Evolutionary conservation across 2,113 vertebrate genomes (phyloP), one percentile per base, ranked within the genome.

Genomic region (Calyptomena viridis): DNA sequence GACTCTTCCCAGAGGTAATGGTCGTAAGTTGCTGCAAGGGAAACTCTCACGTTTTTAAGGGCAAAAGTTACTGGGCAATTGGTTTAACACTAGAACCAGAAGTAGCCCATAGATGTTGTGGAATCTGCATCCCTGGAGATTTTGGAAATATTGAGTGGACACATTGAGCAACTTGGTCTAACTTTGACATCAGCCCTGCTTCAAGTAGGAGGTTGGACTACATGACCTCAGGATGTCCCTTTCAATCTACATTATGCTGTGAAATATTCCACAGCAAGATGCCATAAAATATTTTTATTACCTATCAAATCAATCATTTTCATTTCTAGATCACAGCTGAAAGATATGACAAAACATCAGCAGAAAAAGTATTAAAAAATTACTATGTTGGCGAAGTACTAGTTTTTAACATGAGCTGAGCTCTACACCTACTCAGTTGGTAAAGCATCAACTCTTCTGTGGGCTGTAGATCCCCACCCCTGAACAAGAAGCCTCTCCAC

Each of bases 181-280:
- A 93, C 91, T 94, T 75, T 96, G 77, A 91, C 71, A 94, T 76
- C 84, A 82, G 58, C 49, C 49, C 24, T 68, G 49, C 71, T 93
- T 56, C 64, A 49, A 95, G 82, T 56, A 76, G 74, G 62, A 95
- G 71, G 58, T 6, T 84, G 83, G 39, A 81, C 79, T 74, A 39
- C 33, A 27, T 15, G 35, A 90, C 68, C 85, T 87, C 90, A 90
- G 31, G 35, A 95, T 66, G 40, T 55, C 60, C 27, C 76, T 78
- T 84, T 53, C 80, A 64, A 67, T 16, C 30, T 11, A 23, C 27
- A 44, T n/a, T 47, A 83, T 8, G 25, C 59, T 59, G 35, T 20
- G 39, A 94, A 80, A 83, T 59, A 76, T 37, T 73, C 46, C 50
- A 74, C 11, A 62, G 50, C 30, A 74, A 91, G 67, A 63, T 23